Evolutionary conservation across 2,113 vertebrate genomes (phyloP).

Genomic region (Tenebrosternarchus preto): DNA sequence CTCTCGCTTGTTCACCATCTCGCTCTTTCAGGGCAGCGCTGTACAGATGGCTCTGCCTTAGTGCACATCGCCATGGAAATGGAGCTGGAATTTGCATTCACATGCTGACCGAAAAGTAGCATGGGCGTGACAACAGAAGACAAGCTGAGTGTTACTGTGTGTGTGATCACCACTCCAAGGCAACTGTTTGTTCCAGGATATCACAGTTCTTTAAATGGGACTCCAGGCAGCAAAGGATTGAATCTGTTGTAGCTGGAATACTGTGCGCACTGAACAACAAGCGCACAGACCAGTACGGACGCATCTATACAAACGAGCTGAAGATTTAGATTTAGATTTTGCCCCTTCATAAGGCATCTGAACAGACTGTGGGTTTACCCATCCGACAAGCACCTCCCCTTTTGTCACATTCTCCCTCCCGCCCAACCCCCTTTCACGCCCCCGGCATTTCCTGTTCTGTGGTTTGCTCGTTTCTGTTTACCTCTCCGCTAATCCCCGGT

Average conservation of each 20-base stretch:
- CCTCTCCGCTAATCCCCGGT: constrained; percentile 64
- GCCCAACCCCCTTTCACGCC: constrained; percentile 32
- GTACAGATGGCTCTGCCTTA: constrained; percentile 50
- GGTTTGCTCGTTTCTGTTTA: constrained; percentile 66
- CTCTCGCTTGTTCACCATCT: constrained; percentile 11
- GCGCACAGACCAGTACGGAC: constrained; percentile 8
- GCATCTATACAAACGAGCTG: constrained; percentile 13
- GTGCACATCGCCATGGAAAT: constrained; percentile 59
- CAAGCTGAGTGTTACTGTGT: constrained; percentile 10
- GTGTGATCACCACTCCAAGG: constrained; percentile 16
- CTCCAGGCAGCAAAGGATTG: constrained; percentile 41
- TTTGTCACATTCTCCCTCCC: constrained; percentile 35
- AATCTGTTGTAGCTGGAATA: constrained; percentile 20
- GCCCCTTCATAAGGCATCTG: constrained; percentile 28
- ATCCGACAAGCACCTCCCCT: constrained; percentile 29
- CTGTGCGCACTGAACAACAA: neutral
- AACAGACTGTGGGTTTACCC: constrained; percentile 41
- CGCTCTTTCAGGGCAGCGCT: constrained; percentile 42
- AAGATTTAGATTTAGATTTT: constrained; percentile 33
- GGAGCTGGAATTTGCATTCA: constrained; percentile 45
- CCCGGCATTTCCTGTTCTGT: constrained; percentile 40
- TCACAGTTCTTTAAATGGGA: constrained; percentile 27
- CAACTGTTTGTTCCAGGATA: constrained; percentile 21
- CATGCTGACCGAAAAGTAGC: constrained; percentile 16
- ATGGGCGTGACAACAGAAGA: constrained; percentile 12